Percentiles rank a stretch among this genome's conserved stretches.
Evolutionary conservation across 2,113 vertebrate genomes (phyloP).

Genomic region (Gorilla gorilla): DNA sequence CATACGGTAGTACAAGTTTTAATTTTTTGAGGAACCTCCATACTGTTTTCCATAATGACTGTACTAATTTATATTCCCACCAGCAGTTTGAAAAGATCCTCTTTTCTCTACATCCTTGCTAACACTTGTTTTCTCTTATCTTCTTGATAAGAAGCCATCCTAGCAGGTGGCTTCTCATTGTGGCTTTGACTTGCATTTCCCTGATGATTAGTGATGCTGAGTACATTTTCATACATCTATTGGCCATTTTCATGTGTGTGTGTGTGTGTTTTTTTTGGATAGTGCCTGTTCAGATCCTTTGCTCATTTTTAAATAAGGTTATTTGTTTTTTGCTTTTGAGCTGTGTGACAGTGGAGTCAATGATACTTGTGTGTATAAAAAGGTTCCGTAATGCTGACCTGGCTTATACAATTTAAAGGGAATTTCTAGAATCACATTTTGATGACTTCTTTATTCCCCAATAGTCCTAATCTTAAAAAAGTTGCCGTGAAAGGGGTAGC

Average conservation of each 20-base stretch:
- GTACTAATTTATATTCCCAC: neutral
- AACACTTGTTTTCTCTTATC: neutral
- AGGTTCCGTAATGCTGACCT: neutral
- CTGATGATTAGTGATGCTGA: neutral
- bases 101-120: neutral
- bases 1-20: neutral
- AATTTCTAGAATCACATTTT: neutral
- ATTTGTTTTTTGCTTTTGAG: neutral
- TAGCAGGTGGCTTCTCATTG: neutral
- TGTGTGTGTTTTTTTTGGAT: neutral
- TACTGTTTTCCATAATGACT: neutral
- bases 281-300: neutral
- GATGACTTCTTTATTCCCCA: neutral
- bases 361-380: neutral
- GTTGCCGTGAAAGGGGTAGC: neutral
- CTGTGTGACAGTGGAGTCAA: neutral
- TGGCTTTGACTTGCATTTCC: neutral
- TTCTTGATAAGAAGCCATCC: neutral
- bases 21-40: neutral
- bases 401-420: neutral
- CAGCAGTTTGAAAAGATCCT: neutral
- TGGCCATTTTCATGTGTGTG: neutral
- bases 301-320: neutral
- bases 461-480: neutral
- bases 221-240: neutral